Percentiles rank a stretch among this genome's conserved stretches.
These are phyloP conservation scores for Parasteatoda lunata DNA, from an alignment of 2,888 invertebrate genomes.

Conservation along the genomic window DNA sequence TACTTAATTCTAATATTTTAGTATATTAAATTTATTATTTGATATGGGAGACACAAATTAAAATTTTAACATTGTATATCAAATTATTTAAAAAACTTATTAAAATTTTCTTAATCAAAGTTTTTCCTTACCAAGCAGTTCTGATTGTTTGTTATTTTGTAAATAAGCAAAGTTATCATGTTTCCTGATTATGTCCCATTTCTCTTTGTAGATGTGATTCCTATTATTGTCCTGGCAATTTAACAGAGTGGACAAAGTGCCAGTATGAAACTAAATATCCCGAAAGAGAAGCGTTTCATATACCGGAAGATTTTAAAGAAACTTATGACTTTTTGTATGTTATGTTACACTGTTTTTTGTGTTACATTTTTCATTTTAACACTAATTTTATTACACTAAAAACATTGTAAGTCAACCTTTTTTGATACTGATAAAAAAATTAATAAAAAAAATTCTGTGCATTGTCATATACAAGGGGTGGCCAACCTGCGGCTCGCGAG, in stretches of 20 bases:
- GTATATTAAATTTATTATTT: too few relatives aligned
- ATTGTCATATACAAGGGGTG: too few relatives aligned
- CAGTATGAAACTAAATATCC: conserved; percentile 83
- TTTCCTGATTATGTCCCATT: background rate
- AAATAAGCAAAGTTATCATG: background rate
- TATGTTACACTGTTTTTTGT: too few relatives aligned
- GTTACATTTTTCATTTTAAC: too few relatives aligned
- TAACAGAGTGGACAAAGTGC: conserved; percentile 94
- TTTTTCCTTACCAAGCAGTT: background rate
- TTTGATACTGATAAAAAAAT: too few relatives aligned
- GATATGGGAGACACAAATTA: too few relatives aligned
- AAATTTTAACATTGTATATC: too few relatives aligned
- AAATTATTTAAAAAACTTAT: background rate
- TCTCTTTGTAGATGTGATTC: conserved; percentile 78
- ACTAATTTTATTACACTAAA: too few relatives aligned
- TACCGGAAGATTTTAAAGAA: conserved; percentile 81
- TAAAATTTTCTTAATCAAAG: background rate
- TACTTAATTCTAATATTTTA: too few relatives aligned
- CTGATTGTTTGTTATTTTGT: background rate
- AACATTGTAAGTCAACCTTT: too few relatives aligned
- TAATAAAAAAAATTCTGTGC: too few relatives aligned
- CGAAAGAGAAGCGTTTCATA: conserved; percentile 76
- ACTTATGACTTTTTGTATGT: conserved; percentile 77
- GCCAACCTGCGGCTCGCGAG: too few relatives aligned
- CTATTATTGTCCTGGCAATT: conserved; percentile 88